A percentile compares a stretch with the other conserved stretches of the same genome.
Conservation (phyloP, 2,113 vertebrate species). For the Catharus fuscescens region DNA sequence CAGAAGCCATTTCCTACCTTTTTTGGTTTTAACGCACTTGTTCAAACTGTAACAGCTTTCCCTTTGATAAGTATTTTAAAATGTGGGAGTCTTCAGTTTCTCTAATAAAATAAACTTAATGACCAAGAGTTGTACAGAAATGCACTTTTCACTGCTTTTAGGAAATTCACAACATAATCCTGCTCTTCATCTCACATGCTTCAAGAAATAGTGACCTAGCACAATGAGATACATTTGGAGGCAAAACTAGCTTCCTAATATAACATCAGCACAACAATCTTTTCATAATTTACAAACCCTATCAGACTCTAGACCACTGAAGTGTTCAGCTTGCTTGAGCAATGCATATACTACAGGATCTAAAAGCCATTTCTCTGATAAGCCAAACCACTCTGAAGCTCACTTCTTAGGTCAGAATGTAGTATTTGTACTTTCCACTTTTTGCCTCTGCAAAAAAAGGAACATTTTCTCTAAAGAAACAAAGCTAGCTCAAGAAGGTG, state of each 20-base stretch:
- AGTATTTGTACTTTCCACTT: not conserved
- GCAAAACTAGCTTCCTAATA: not conserved
- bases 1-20: not conserved
- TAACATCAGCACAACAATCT: not conserved
- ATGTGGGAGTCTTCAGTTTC: not conserved
- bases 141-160: not conserved
- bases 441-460: not conserved
- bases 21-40: not conserved
- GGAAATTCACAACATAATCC: not conserved
- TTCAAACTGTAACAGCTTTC: not conserved
- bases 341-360: not conserved
- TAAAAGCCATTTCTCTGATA: not conserved
- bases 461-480: not conserved
- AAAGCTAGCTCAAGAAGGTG: not conserved
- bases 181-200: not conserved
- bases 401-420: not conserved
- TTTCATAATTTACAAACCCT: not conserved
- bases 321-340: not conserved
- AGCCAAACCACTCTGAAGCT: not conserved
- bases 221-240: not conserved
- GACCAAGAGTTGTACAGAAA: not conserved
- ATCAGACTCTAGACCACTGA: not conserved
- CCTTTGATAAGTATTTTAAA: not conserved
- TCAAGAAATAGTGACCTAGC: not conserved
- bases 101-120: not conserved